Conservation (phyloP, 2,888 invertebrate genomes). For the Callosobruchus maculatus region DNA sequence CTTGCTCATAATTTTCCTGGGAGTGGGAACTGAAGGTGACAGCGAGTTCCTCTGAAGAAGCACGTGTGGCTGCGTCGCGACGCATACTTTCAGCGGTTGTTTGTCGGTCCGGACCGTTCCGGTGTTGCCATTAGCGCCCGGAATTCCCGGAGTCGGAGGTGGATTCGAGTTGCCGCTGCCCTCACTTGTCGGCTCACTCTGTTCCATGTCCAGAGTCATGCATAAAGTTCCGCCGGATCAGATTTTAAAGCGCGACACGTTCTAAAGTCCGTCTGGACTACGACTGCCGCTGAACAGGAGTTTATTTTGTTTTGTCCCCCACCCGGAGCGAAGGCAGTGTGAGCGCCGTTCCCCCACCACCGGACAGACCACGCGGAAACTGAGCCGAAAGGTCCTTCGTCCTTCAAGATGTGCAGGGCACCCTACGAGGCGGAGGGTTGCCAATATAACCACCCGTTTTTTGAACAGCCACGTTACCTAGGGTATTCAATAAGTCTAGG, state of each 20-base stretch:
- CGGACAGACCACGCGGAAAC: not conserved
- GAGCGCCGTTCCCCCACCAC: not conserved
- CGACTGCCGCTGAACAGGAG: slow-evolving; percentile 43
- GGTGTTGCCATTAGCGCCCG: not conserved
- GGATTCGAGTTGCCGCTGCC: slow-evolving; percentile 12
- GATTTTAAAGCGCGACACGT: slow-evolving; percentile 30
- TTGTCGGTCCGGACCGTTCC: not conserved
- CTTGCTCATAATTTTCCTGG: slow-evolving; percentile 62
- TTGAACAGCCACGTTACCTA: too few species aligned
- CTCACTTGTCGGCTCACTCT: slow-evolving; percentile 11
- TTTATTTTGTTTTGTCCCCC: slow-evolving; percentile 45
- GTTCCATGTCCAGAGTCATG: slow-evolving; percentile 10
- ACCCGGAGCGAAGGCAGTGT: slow-evolving; percentile 9
- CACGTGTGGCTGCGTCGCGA: slow-evolving; percentile 11
- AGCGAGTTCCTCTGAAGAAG: slow-evolving; percentile 49
- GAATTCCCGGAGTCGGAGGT: slow-evolving; percentile 17
- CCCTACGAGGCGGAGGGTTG: not conserved
- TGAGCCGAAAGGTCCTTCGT: not conserved
- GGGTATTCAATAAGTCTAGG: too few species aligned
- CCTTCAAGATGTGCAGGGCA: not conserved
- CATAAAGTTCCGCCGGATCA: slow-evolving; percentile 6
- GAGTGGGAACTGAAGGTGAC: slow-evolving; percentile 51
- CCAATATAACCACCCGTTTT: not conserved
- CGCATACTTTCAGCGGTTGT: slow-evolving; percentile 8
- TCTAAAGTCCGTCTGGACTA: slow-evolving; percentile 36